Percentiles rank a stretch among this genome's conserved stretches.
These are phyloP conservation scores for Leucophora obtusa DNA, from an alignment of 2,888 invertebrate species.

Conservation along the genomic window DNA sequence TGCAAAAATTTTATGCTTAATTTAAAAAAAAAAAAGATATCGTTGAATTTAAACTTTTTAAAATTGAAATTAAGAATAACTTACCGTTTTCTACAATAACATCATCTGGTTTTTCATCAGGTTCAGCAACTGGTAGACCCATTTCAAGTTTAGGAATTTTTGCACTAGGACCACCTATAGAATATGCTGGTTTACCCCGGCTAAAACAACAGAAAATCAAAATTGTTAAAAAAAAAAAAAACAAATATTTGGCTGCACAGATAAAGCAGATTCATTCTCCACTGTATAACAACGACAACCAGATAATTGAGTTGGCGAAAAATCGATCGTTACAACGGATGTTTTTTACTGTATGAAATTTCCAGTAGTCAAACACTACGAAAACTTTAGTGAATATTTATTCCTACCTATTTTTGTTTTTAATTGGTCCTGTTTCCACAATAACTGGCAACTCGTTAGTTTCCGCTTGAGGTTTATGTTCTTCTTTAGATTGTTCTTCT, in stretches of 20 bases:
- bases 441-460: constrained; percentile 67
- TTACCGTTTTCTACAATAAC: constrained; percentile 72
- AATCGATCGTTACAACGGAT: no score
- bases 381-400: not conserved
- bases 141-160: constrained; percentile 73
- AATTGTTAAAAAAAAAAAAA: not conserved
- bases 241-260: not conserved
- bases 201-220: constrained; percentile 32
- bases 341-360: no score
- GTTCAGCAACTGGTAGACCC: constrained; percentile 70
- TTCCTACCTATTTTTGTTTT: constrained; percentile 65
- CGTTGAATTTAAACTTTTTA: no score
- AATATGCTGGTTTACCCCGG: constrained; percentile 70
- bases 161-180: constrained; percentile 70
- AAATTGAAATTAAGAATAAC: not conserved
- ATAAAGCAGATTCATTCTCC: no score
- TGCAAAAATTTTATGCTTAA: no score
- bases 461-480: constrained; percentile 60
- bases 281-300: no score
- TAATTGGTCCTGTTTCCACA: constrained; percentile 69
- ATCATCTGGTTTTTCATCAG: constrained; percentile 66
- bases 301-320: no score
- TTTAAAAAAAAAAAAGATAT: no score
- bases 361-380: no score
- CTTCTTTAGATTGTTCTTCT: constrained; percentile 44